Evolutionary conservation across 2,888 invertebrate species (phyloP), one percentile per base, ranked within the genome.

Genomic region (Lasioglossum marginatum): DNA sequence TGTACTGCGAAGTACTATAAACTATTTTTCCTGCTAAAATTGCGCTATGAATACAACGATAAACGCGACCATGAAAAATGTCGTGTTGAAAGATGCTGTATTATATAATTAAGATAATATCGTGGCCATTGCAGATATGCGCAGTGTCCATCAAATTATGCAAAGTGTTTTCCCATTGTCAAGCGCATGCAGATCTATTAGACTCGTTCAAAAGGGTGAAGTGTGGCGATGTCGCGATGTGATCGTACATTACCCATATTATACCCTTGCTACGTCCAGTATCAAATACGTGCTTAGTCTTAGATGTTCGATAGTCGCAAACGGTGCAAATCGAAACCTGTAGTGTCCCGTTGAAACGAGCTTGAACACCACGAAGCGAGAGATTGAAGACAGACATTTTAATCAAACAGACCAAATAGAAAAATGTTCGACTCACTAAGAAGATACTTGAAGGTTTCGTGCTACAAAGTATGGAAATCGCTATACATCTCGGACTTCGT

Each of bases 401-500:
- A 19, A 31, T 6, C 5, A 37, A 27, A 73, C 2, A 27, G 23
- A 63, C 8, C 34, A 16, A 34, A 48, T 14, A 0, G 31, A 63
- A 63, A 48, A n/a, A 86, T 77, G 74, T 45, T 27, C 1, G 0
- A 23, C 2, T 16, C 6, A 8, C 6, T 45, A 4, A 10, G 14
- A 10, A 77, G 73, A 10, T 8, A 8, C 6, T 5, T 45, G 27
- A 77, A 43, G 40, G n/a, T 34, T 4, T n/a, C 10, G 63, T 16
- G 2, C 23, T 57, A 37, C 1, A 75, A 88, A 84, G 82, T 82
- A 75, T 92, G 90, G 89, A 70, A 77, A 6, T 68, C 81, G 16
- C 92, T 91, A 34, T 77, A 71, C 19, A 89, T 88, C 4, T 90
- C 79, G n/a, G 88, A 92, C 78, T 93, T 91, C 48, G 34, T 78